Percentiles rank a stretch among this genome's conserved stretches.
These are phyloP conservation scores for Cheumatopsyche charites DNA, from an alignment of 1,140 invertebrate species.

Conservation along the genomic window DNA sequence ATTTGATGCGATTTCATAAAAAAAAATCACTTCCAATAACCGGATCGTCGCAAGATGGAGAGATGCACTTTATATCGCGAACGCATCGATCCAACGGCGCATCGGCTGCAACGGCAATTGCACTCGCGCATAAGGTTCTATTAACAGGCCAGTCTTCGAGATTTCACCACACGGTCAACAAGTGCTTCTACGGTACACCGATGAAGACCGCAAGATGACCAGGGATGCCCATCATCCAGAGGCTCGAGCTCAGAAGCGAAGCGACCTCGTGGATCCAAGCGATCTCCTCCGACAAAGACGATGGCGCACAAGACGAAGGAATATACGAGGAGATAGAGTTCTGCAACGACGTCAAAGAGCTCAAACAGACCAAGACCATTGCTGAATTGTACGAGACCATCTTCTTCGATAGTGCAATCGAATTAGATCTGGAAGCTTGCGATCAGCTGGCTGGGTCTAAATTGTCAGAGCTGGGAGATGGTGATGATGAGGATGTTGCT, in stretches of 20 bases:
- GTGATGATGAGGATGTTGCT: not conserved
- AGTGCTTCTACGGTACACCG: conserved; percentile 16
- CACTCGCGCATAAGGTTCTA: conserved; percentile 4
- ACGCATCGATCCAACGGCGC: not conserved
- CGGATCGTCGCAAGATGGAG: not conserved
- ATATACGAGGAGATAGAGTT: conserved; percentile 43
- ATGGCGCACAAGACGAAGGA: conserved; percentile 28
- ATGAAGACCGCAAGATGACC: conserved; percentile 8
- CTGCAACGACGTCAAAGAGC: conserved; percentile 10
- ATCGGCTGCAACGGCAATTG: conserved; percentile 1
- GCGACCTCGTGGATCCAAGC: conserved; percentile 44
- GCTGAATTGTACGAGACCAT: conserved; percentile 42
- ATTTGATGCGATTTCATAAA: too few species aligned
- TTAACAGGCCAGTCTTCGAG: conserved; percentile 25
- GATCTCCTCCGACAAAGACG: not conserved
- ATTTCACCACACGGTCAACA: conserved; percentile 29
- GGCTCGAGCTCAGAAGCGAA: conserved; percentile 38
- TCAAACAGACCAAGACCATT: not conserved
- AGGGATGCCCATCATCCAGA: conserved; percentile 44
- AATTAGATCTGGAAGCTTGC: conserved; percentile 28
- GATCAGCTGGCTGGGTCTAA: conserved; percentile 31
- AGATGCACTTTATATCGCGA: not conserved
- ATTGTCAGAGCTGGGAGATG: conserved; percentile 30
- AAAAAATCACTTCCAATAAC: too few species aligned
- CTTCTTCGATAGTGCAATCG: conserved; percentile 38